These are phyloP conservation scores for Salvelinus namaycush DNA, from an alignment of 2,113 vertebrate genomes.

Conservation along the genomic window DNA sequence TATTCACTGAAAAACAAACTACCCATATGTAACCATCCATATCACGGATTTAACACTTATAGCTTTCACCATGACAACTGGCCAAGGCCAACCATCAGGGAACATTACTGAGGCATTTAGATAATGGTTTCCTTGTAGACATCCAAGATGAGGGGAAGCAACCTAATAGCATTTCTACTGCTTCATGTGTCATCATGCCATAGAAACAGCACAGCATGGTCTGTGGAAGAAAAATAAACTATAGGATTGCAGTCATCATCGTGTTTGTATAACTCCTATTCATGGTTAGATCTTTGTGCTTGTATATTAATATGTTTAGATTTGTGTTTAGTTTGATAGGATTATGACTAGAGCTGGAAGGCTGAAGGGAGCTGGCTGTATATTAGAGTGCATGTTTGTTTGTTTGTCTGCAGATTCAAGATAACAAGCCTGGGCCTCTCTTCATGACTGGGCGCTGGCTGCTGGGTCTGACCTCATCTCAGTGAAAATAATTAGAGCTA, in stretches of 20 bases:
- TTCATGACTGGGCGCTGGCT: conserved; percentile 45
- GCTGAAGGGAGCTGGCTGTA: conserved; percentile 25
- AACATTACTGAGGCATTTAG: conserved; percentile 66
- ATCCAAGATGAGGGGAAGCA: conserved; percentile 67
- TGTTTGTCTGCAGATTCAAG: conserved; percentile 55
- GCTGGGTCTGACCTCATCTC: conserved; percentile 60
- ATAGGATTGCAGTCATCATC: conserved; percentile 26
- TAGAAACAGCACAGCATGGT: conserved; percentile 44
- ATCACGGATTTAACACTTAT: not conserved
- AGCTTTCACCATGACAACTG: conserved; percentile 61
- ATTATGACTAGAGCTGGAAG: conserved; percentile 19
- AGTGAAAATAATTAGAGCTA: conserved; percentile 61
- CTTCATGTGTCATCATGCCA: conserved; percentile 62
- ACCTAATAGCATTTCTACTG: conserved; percentile 59
- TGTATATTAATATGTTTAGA: conserved; percentile 36
- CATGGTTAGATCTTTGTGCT: conserved; percentile 26
- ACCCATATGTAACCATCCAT: not conserved
- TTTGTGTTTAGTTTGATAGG: conserved; percentile 26
- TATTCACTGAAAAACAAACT: not conserved
- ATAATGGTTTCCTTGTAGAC: conserved; percentile 55
- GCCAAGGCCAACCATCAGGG: conserved; percentile 57
- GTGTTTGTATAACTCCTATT: conserved; percentile 12
- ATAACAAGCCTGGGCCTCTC: conserved; percentile 48
- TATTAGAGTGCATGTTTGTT: conserved; percentile 51
- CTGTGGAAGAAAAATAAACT: not conserved